These are phyloP conservation scores for Penaeus vannamei DNA, from an alignment of 1,140 invertebrate species.

Conservation along the genomic window DNA sequence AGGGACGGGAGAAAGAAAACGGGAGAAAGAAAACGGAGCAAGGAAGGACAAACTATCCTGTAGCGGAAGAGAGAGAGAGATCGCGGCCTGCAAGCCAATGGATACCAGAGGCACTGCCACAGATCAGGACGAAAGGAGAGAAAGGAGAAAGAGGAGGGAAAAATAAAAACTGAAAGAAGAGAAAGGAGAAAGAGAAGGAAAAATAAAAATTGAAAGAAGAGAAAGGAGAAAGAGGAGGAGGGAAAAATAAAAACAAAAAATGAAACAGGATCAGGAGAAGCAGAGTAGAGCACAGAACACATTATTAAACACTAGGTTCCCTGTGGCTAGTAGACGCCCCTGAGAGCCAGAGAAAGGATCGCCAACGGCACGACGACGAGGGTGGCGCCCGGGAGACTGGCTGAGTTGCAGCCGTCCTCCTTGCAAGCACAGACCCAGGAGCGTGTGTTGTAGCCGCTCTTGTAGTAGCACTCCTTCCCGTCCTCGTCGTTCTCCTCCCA, in stretches of 20 bases:
- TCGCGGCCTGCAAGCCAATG: too few species aligned
- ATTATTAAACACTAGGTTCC: too few species aligned
- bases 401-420: conserved; percentile 48
- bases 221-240: too few species aligned
- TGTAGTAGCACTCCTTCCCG: conserved; percentile 49
- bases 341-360: conserved; percentile 24
- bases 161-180: not conserved
- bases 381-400: conserved; percentile 28
- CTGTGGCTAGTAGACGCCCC: conserved; percentile 39
- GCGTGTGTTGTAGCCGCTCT: conserved; percentile 62
- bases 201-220: too few species aligned
- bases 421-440: conserved; percentile 57
- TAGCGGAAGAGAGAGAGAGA: not conserved
- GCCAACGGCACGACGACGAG: not conserved
- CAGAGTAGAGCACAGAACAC: too few species aligned
- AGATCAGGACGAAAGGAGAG: not conserved
- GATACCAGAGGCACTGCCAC: too few species aligned
- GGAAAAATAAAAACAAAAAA: too few species aligned
- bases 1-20: not conserved
- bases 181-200: too few species aligned
- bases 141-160: not conserved
- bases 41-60: too few species aligned
- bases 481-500: conserved; percentile 9
- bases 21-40: not conserved
- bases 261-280: too few species aligned